These are phyloP conservation scores for Cololabis saira DNA, from an alignment of 2,113 vertebrate species.

Conservation along the genomic window DNA sequence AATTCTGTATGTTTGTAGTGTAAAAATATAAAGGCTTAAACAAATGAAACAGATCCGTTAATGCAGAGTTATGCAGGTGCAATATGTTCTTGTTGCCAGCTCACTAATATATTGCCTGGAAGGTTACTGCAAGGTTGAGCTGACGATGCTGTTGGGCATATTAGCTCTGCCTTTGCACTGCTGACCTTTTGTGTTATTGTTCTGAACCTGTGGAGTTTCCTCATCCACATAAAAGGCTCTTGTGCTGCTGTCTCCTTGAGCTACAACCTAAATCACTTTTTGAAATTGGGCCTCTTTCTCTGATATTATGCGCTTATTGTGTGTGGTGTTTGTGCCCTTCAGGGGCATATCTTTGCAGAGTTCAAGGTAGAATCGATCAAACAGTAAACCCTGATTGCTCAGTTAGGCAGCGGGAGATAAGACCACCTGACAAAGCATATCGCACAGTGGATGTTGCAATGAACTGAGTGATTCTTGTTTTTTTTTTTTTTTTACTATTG, in stretches of 20 bases:
- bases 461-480: conserved; percentile 40
- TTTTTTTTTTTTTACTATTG: conserved; percentile 12
- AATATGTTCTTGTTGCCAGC: conserved; percentile 29
- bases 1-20: too few relatives aligned
- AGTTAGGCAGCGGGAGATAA: conserved; percentile 32
- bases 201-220: background rate
- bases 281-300: background rate
- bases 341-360: conserved; percentile 15
- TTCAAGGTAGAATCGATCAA: conserved; percentile 36
- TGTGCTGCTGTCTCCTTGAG: conserved; percentile 18
- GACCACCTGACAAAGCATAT: conserved; percentile 19
- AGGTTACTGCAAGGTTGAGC: conserved; percentile 58
- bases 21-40: too few relatives aligned
- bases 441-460: conserved; percentile 13
- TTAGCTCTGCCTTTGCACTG: conserved; percentile 16
- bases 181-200: conserved; percentile 32
- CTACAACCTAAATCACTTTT: conserved; percentile 2
- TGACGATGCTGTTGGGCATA: conserved; percentile 7
- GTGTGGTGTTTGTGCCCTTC: conserved; percentile 17
- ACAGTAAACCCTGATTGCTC: conserved; percentile 34
- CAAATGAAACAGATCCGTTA: background rate
- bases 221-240: conserved; percentile 34
- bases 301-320: background rate
- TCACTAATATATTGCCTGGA: conserved; percentile 33
- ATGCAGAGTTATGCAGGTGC: conserved; percentile 14